Conservation (phyloP, 1,140 invertebrate species). For the Trichonephila inaurata region DNA sequence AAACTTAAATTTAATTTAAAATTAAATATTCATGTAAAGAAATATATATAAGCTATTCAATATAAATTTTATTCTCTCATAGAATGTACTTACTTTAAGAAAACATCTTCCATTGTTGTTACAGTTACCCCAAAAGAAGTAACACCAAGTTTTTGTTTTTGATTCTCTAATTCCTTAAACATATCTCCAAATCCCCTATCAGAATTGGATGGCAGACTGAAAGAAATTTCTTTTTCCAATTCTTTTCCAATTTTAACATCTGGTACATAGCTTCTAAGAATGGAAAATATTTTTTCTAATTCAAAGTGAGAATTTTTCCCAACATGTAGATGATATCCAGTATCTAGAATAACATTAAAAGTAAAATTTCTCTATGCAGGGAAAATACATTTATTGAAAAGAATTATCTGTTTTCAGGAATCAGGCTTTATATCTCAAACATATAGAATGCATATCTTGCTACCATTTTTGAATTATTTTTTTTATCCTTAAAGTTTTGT, state of each 20-base stretch:
- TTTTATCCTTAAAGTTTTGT: no score
- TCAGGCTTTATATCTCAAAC: no score
- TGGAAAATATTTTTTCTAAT: not conserved
- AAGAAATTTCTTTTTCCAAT: constrained; percentile 83
- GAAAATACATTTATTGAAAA: no score
- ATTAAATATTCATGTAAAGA: no score
- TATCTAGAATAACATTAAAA: constrained; percentile 54
- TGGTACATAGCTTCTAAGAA: constrained; percentile 71
- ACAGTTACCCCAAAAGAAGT: constrained; percentile 89
- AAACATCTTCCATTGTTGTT: constrained; percentile 93
- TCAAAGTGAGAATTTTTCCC: constrained; percentile 74
- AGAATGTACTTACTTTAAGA: constrained; percentile 84
- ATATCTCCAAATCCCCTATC: constrained; percentile 83
- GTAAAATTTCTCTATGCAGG: not conserved
- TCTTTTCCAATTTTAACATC: constrained; percentile 61
- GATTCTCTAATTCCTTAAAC: constrained; percentile 85
- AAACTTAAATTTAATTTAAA: no score
- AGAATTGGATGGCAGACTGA: constrained; percentile 81
- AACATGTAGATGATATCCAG: constrained; percentile 78
- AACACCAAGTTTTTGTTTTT: constrained; percentile 85
- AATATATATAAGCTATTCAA: not conserved
- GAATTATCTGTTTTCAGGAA: no score
- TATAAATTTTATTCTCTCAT: not conserved
- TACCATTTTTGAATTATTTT: no score
- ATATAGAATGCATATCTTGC: no score